These are phyloP conservation scores for Desoria tigrina DNA, from an alignment of 2,888 invertebrate genomes.

Conservation along the genomic window DNA sequence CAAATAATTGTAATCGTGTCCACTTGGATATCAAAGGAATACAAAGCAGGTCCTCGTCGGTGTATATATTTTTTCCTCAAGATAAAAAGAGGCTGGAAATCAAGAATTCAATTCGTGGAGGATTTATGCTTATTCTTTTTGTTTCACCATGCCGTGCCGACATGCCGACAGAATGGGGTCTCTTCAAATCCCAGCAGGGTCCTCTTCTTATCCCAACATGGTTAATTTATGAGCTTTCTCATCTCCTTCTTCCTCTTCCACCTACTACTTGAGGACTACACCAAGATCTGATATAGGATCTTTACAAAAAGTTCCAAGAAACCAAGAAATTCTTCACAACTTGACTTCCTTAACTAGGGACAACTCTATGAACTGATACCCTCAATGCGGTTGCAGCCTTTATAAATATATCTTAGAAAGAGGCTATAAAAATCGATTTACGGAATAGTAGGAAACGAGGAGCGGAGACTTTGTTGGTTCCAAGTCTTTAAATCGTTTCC, in stretches of 20 bases:
- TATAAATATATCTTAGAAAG: no score
- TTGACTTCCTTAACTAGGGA: no score
- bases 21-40: no score
- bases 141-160: slow-evolving; percentile 48
- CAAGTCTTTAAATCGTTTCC: not conserved
- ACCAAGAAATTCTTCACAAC: no score
- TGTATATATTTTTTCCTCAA: not conserved
- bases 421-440: no score
- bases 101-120: slow-evolving; percentile 35
- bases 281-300: slow-evolving; percentile 4
- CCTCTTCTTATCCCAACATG: slow-evolving; percentile 49
- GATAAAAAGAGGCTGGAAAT: not conserved
- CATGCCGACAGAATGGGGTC: slow-evolving; percentile 51
- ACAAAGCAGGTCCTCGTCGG: no score
- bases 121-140: slow-evolving; percentile 50
- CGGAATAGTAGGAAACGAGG: no score
- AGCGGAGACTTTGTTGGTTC: not conserved
- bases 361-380: not conserved
- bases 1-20: no score
- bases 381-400: slow-evolving; percentile 19
- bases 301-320: not conserved
- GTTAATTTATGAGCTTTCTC: slow-evolving; percentile 52
- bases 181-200: slow-evolving; percentile 51
- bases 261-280: not conserved
- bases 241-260: slow-evolving; percentile 24